These are phyloP conservation scores for Volucella zonaria DNA, from an alignment of 2,888 invertebrate species.

Conservation along the genomic window DNA sequence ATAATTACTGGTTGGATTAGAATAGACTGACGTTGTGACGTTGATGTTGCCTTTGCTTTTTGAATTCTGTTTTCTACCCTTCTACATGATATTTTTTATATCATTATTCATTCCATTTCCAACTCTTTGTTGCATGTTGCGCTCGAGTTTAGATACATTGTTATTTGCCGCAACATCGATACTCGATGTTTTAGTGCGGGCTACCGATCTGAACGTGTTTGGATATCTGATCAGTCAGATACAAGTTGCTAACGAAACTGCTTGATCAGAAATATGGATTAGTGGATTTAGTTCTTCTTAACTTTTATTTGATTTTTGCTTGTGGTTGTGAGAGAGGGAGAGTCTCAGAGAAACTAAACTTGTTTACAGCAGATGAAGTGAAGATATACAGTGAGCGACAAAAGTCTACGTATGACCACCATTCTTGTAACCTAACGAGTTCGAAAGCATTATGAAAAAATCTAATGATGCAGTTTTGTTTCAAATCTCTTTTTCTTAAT, in stretches of 20 bases:
- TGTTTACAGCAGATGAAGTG: constrained; percentile 26
- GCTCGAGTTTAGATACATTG: neutral
- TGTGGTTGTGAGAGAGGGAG: constrained; percentile 17
- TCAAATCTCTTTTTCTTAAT: no score
- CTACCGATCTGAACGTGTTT: constrained; percentile 12
- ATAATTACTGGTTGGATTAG: constrained; percentile 12
- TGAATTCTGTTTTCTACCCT: no score
- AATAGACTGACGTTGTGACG: neutral
- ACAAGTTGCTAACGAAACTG: constrained; percentile 13
- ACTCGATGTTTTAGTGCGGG: constrained; percentile 27
- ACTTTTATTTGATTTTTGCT: neutral
- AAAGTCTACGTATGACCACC: no score
- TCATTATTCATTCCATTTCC: no score
- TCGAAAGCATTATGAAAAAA: no score
- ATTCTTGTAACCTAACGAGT: no score
- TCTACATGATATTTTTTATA: no score
- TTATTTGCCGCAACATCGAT: constrained; percentile 44
- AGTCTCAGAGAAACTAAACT: constrained; percentile 7
- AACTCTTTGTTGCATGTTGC: constrained; percentile 23
- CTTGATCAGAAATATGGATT: no score
- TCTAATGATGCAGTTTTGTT: no score
- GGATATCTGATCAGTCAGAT: constrained; percentile 9
- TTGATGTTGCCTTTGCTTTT: no score
- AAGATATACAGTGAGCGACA: constrained; percentile 21
- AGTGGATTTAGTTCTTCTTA: no score